Evolutionary conservation across 2,113 vertebrate species (phyloP).

Genomic region (Pomatorhinus ruficollis): DNA sequence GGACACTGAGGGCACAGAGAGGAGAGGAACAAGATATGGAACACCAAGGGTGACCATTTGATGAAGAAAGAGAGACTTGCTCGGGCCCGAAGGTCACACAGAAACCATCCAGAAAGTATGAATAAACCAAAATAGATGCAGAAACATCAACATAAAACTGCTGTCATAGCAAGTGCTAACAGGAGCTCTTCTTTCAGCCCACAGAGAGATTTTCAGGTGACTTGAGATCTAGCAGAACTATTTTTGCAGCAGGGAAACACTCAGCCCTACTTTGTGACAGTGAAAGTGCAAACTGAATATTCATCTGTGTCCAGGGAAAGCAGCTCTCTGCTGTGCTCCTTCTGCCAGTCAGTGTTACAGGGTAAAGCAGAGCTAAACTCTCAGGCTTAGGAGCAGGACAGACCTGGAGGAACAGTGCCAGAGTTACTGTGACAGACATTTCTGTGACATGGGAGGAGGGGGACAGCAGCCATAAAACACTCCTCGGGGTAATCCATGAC

Average conservation of each 20-base stretch:
- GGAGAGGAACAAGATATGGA: background rate
- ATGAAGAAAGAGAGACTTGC: background rate
- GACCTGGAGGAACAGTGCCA: background rate
- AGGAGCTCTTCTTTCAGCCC: background rate
- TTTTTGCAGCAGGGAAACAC: background rate
- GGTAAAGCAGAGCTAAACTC: background rate
- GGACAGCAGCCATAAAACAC: background rate
- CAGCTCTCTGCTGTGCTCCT: background rate
- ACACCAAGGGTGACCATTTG: slow-evolving; percentile 38
- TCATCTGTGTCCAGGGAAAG: background rate
- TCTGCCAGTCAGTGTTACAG: background rate
- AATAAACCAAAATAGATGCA: background rate
- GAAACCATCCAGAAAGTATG: background rate
- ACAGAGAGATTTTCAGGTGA: background rate
- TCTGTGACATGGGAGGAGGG: background rate
- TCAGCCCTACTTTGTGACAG: background rate
- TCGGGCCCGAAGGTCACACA: background rate
- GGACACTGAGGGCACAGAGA: background rate
- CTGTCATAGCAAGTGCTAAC: background rate
- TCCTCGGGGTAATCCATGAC: background rate
- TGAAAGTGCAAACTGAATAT: background rate
- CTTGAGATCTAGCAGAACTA: background rate
- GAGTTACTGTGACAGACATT: background rate
- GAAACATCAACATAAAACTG: background rate
- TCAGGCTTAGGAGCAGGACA: background rate